Conservation (phyloP, 2,113 vertebrate species). For the Eidolon helvum region DNA sequence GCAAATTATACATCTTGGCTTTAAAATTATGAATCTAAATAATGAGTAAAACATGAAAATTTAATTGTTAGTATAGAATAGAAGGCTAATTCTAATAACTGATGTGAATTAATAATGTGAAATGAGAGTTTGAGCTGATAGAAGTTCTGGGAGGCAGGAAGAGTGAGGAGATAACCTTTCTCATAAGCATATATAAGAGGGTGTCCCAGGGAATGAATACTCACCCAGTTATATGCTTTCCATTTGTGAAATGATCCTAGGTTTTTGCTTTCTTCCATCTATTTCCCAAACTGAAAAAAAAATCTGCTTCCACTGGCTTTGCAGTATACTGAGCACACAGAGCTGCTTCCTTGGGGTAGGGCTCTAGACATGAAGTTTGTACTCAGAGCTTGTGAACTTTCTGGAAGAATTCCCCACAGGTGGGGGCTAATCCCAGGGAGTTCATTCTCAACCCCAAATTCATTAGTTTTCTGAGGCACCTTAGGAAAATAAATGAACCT, state of each 20-base stretch:
- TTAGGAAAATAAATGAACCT: slow-evolving; percentile 73
- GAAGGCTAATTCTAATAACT: background rate
- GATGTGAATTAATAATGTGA: background rate
- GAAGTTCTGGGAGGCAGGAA: background rate
- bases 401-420: background rate
- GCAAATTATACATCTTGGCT: background rate
- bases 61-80: background rate
- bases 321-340: background rate
- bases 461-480: slow-evolving; percentile 34
- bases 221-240: background rate
- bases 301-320: background rate
- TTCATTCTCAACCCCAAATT: slow-evolving; percentile 52
- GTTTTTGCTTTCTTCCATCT: background rate
- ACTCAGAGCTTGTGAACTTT: background rate
- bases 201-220: background rate
- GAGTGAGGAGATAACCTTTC: background rate
- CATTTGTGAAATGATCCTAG: background rate
- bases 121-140: background rate
- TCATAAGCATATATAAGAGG: background rate
- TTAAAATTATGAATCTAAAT: background rate
- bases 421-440: background rate
- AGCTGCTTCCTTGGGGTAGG: background rate
- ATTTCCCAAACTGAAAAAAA: background rate
- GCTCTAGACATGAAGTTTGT: background rate
- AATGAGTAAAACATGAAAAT: background rate